phyloP scores from a whole-genome alignment of 2,797 vertebrate genomes.

The Uromys caudimaculatus region DNA sequence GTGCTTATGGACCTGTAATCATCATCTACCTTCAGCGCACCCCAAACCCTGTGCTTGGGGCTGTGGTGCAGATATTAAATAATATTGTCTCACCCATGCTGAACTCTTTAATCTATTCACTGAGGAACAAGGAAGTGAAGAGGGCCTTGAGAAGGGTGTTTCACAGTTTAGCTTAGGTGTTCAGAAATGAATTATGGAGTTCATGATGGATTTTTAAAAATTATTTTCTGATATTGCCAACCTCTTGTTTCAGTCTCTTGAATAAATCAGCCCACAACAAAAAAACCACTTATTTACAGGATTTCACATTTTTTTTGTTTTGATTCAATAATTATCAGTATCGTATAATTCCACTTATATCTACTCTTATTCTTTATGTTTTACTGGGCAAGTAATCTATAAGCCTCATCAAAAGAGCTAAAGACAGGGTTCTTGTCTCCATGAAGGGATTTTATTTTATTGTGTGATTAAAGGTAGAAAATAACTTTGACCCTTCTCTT shows the following conservation, averaged over 20 bases:
- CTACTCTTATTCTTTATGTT: not conserved
- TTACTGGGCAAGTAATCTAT: not conserved
- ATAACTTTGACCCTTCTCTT: not conserved
- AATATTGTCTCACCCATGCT: conserved; percentile 76
- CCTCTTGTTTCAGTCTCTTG: not conserved
- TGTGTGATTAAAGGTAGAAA: not conserved
- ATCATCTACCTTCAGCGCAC: conserved; percentile 72
- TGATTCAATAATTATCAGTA: fast-evolving
- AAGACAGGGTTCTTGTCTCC: not conserved
- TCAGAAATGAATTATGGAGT: not conserved
- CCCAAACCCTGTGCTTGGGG: conserved; percentile 61
- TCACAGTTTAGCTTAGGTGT: not conserved
- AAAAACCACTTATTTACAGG: not conserved
- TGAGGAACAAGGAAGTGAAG: conserved; percentile 80
- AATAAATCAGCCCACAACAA: not conserved
- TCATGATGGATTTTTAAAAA: not conserved
- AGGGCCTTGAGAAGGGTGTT: conserved; percentile 53
- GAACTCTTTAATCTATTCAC: conserved; percentile 63
- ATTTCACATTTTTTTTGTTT: not conserved
- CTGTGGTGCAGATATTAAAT: conserved; percentile 74
- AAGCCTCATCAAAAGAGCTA: not conserved
- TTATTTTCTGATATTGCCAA: not conserved
- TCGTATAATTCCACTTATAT: not conserved
- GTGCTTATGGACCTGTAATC: conserved; percentile 75
- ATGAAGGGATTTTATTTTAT: not conserved